Base-by-base conservation (phyloP, 2,888 invertebrate species). In the Papilio gigon region DNA sequence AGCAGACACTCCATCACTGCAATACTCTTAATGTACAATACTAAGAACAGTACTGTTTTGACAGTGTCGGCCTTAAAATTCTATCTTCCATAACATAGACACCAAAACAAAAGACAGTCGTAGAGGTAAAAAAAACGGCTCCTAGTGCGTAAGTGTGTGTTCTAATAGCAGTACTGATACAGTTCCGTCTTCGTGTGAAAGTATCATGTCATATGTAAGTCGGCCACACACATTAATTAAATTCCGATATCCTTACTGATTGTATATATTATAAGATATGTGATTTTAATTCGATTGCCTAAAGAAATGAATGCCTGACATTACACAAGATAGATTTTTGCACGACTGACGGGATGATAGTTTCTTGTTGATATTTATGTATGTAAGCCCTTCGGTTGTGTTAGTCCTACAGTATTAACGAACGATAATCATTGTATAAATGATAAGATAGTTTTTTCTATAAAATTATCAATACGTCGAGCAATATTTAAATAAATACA, bases 181-280 rank as follows among this genome's bases (percentile, higher is more conserved):
- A 9, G 20, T 47, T 47, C 22, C 22, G n/a, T 22, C 47, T 12
- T 22, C 22, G 47, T 47, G 47, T 22, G 17, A 42, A 47, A 22
- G 0, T 9, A 9, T 9, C 47, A 84, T 84, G 87, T 85, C 87
- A 79, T 82, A 81, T 85, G 85, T 86, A 82, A 77, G 81, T 77
- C 75, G 78, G 74, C 77, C 77, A 75, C 80, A 78, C 81, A 83
- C 84, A 80, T 84, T 83, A 81, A 84, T 86, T 81, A 80, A 78
- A 84, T 75, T 77, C 71, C 70, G 72, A 74, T 73, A 73, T 37
- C 44, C 59, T 73, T 71, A 73, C 68, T 64, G 71, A 74, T 72
- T 4, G 53, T 30, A 75, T 76, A 73, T 70, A 76, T 74, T 75
- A 75, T 65, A 71, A 72, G 68, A 60, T 73, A 72, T 72, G 71